A percentile compares a stretch with the other conserved stretches of the same genome.
These are phyloP conservation scores for Macrosteles quadrilineatus DNA, from an alignment of 1,140 invertebrate species.

Conservation along the genomic window DNA sequence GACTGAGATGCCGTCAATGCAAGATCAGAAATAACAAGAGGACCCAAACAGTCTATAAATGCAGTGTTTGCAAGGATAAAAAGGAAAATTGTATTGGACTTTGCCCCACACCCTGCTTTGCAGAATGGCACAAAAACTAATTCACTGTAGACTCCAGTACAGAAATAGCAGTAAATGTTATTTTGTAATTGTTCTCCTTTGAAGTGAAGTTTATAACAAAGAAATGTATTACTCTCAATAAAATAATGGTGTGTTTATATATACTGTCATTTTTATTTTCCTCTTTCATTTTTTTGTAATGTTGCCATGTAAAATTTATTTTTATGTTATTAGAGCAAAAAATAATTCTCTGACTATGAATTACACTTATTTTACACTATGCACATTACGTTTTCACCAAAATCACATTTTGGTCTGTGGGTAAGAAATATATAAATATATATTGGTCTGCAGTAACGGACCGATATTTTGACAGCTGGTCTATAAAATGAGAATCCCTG, in stretches of 20 bases:
- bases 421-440: not conserved
- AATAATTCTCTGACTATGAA: no score
- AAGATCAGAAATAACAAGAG: not conserved
- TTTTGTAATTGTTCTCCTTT: no score
- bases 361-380: not conserved
- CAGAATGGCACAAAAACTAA: not conserved
- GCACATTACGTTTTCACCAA: not conserved
- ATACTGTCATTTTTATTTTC: not conserved
- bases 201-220: no score
- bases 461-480: not conserved
- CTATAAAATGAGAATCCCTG: not conserved
- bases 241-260: not conserved
- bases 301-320: not conserved
- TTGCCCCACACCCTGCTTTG: not conserved
- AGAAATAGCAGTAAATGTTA: no score
- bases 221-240: not conserved
- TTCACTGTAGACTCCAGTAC: no score
- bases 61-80: not conserved
- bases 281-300: not conserved
- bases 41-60: not conserved
- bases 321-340: no score
- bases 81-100: not conserved
- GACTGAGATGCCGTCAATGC: not conserved
- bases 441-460: not conserved
- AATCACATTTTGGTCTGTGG: not conserved